Percentiles rank a stretch among this genome's conserved stretches.
Evolutionary conservation across 2,797 vertebrate species (phyloP).

Genomic region (Silurus lanzhouensis): DNA sequence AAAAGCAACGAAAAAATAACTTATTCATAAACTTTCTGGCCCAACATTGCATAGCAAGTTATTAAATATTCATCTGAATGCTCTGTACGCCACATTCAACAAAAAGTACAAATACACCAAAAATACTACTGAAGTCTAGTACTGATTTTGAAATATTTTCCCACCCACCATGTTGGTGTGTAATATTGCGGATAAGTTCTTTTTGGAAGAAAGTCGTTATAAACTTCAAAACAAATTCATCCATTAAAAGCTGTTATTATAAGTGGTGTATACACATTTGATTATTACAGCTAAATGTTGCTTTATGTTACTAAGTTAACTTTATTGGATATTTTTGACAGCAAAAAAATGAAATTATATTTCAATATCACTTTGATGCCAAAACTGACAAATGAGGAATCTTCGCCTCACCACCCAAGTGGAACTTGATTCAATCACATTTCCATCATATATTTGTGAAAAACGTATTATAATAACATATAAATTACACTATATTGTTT

Average conservation of each 20-base stretch:
- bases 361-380: slow-evolving; percentile 6
- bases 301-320: background rate
- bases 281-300: background rate
- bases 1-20: background rate
- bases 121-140: background rate
- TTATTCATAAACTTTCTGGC: background rate
- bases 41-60: background rate
- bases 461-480: background rate
- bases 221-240: background rate
- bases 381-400: slow-evolving; percentile 18
- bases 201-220: too few relatives aligned
- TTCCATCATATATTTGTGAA: background rate
- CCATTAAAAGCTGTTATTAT: background rate
- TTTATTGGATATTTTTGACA: background rate
- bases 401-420: background rate
- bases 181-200: background rate
- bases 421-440: slow-evolving; percentile 23
- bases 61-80: background rate
- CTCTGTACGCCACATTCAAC: background rate
- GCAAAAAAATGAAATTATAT: background rate
- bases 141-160: background rate
- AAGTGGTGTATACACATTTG: background rate
- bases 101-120: background rate
- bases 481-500: background rate
- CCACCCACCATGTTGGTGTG: background rate